phyloP scores from a whole-genome alignment of 2,113 vertebrate genomes.

The Macquaria australasica region DNA sequence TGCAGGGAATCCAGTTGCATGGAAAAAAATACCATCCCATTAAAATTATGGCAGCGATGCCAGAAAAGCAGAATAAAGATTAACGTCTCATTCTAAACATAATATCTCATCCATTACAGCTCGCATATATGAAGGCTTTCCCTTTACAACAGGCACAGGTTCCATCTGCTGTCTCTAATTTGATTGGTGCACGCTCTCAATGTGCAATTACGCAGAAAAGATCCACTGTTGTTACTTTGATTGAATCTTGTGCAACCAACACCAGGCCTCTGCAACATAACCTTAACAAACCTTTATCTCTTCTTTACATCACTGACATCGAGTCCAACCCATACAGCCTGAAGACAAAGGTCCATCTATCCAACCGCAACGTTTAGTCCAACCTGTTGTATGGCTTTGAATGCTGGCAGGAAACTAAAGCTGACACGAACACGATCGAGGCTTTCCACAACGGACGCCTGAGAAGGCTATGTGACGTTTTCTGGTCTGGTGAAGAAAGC shows the following conservation, averaged over 20 bases:
- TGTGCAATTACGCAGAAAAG: background rate
- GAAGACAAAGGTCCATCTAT: too few species aligned
- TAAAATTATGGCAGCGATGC: background rate
- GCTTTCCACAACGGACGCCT: too few species aligned
- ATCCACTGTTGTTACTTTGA: background rate
- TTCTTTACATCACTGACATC: background rate
- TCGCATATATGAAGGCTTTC: too few species aligned
- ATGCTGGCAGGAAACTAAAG: too few species aligned
- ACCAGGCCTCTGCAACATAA: too few species aligned
- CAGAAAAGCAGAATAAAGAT: conserved; percentile 10
- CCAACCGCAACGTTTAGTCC: too few species aligned
- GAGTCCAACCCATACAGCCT: background rate
- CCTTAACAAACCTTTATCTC: background rate
- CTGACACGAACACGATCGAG: background rate
- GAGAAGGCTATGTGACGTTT: too few species aligned
- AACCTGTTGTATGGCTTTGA: too few species aligned
- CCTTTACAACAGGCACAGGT: background rate
- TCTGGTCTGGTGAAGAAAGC: too few species aligned
- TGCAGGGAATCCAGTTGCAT: background rate
- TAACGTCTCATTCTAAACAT: background rate
- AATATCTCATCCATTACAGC: background rate
- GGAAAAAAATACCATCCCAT: background rate
- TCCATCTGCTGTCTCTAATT: conserved; percentile 2
- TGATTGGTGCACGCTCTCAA: background rate
- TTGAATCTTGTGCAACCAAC: background rate